Conservation (phyloP, 2,888 invertebrate species). For the Acanthosoma haemorrhoidale region DNA sequence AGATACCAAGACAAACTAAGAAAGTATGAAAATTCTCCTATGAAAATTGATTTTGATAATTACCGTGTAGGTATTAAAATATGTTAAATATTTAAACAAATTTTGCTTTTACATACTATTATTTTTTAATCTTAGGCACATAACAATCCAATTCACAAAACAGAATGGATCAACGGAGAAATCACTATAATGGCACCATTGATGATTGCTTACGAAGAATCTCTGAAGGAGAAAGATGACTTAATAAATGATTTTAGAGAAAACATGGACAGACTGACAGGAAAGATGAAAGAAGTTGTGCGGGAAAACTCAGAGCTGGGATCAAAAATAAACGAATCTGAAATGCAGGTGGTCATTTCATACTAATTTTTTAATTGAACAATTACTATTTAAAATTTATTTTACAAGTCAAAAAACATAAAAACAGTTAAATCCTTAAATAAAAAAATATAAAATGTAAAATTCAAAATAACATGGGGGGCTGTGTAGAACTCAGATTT, state of each 20-base stretch:
- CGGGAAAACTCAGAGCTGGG: constrained; percentile 63
- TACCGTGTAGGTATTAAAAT: neutral
- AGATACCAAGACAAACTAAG: constrained; percentile 67
- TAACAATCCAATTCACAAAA: neutral
- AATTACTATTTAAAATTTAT: no score
- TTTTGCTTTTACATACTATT: neutral
- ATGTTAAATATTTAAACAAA: neutral
- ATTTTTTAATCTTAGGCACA: neutral
- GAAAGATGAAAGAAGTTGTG: constrained; percentile 64
- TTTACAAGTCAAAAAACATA: no score
- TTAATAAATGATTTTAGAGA: constrained; percentile 64
- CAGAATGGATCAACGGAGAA: constrained; percentile 39
- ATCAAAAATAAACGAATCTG: constrained; percentile 50
- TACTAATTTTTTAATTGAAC: no score
- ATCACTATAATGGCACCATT: constrained; percentile 54
- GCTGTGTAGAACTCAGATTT: no score
- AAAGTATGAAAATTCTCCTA: constrained; percentile 37
- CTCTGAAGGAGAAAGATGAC: constrained; percentile 66
- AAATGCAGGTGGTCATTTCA: constrained; percentile 43
- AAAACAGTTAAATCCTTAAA: no score
- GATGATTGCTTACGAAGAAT: constrained; percentile 73
- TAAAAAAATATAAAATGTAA: no score
- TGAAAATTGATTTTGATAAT: neutral
- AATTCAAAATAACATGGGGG: no score
- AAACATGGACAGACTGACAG: constrained; percentile 64